phyloP scores from a whole-genome alignment of 2,113 vertebrate species.

The Tetrao urogallus region DNA sequence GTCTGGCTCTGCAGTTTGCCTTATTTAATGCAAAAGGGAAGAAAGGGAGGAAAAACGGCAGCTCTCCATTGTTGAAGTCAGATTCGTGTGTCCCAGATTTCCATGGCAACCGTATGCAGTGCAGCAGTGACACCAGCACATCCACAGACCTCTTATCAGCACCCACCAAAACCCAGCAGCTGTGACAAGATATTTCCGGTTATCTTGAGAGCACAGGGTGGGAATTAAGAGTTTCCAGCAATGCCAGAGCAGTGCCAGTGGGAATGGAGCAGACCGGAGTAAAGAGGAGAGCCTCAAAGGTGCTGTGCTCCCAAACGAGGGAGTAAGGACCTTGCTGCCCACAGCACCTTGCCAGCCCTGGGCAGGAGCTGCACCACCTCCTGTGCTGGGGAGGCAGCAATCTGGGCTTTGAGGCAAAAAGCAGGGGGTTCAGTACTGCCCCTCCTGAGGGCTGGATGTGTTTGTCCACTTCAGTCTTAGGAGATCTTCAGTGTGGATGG shows the following conservation, averaged over 20 bases:
- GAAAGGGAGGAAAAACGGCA: background rate
- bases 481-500: background rate
- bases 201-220: fast-evolving
- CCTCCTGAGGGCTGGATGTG: background rate
- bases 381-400: background rate
- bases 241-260: background rate
- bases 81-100: constrained; percentile 47
- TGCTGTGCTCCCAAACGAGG: background rate
- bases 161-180: background rate
- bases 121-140: constrained; percentile 20
- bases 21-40: background rate
- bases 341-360: background rate
- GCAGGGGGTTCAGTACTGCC: background rate
- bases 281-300: background rate
- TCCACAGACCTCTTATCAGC: background rate
- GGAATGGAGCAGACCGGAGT: background rate
- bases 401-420: background rate
- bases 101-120: constrained; percentile 64
- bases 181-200: background rate
- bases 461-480: background rate
- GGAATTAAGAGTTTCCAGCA: background rate
- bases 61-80: background rate
- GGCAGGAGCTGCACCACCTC: background rate
- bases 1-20: background rate
- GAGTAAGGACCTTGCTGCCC: background rate